phyloP scores from a whole-genome alignment of 2,113 vertebrate genomes.

The Rallus limicola region DNA sequence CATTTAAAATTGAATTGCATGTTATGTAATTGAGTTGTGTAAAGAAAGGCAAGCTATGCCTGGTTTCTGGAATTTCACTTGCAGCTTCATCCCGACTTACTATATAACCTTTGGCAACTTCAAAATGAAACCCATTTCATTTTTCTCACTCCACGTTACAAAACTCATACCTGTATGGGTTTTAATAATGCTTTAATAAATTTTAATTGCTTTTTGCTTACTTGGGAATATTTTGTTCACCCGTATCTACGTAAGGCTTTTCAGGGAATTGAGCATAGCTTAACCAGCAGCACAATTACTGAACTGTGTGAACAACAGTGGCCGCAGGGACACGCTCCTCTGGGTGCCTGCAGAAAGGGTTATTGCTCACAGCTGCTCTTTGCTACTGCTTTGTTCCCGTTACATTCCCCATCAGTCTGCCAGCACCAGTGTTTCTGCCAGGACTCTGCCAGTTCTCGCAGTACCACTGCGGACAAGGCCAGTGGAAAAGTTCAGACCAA shows the following conservation, averaged over 20 bases:
- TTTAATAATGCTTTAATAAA: not conserved
- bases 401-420: not conserved
- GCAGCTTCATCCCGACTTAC: not conserved
- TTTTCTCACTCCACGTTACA: not conserved
- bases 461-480: not conserved
- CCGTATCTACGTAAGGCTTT: not conserved
- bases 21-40: not conserved
- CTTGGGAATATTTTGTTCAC: not conserved
- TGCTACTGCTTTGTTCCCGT: not conserved
- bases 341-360: not conserved
- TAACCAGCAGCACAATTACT: not conserved
- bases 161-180: not conserved
- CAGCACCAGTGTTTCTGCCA: not conserved
- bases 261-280: not conserved
- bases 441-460: not conserved
- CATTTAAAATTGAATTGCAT: not conserved
- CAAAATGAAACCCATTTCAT: not conserved
- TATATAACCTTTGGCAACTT: not conserved
- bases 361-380: not conserved
- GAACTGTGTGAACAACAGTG: not conserved
- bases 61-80: not conserved
- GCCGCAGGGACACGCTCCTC: rapidly evolving
- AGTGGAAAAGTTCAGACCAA: not conserved
- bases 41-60: not conserved
- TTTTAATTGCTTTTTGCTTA: not conserved